phyloP scores from a whole-genome alignment of 1,140 invertebrate species.

The Musca domestica region DNA sequence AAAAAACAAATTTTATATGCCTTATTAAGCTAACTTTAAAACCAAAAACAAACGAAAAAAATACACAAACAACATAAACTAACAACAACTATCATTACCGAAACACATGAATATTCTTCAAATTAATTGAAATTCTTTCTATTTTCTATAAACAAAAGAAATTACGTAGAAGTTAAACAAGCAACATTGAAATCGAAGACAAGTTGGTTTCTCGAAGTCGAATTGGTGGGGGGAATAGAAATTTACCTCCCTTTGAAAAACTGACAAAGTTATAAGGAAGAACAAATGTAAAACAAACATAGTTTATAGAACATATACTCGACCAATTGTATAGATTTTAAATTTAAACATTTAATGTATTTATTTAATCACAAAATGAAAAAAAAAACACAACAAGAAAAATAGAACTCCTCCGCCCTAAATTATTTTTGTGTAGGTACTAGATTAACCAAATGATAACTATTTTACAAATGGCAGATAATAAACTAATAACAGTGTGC shows the following conservation, averaged over 20 bases:
- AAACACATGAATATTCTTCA: too few species aligned
- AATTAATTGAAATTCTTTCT: too few species aligned
- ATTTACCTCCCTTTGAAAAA: background rate
- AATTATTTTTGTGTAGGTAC: too few species aligned
- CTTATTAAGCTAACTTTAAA: conserved; percentile 24
- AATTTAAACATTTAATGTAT: conserved; percentile 7
- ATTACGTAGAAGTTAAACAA: too few species aligned
- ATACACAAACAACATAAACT: background rate
- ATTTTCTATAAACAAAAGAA: too few species aligned
- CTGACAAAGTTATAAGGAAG: background rate
- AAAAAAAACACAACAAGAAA: too few species aligned
- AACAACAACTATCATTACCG: background rate
- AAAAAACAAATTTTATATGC: conserved; percentile 17
- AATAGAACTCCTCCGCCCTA: too few species aligned
- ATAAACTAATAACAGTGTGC: too few species aligned
- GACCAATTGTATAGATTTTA: conserved; percentile 21
- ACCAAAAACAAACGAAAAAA: conserved; percentile 9
- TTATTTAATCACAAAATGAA: too few species aligned
- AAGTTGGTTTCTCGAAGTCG: background rate
- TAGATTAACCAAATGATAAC: too few species aligned
- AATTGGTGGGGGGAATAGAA: background rate
- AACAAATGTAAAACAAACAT: background rate
- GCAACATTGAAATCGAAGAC: too few species aligned
- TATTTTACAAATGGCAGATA: too few species aligned
- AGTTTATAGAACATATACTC: conserved; percentile 1